Conservation (phyloP, 2,888 invertebrate species). For the Rapana venosa region DNA sequence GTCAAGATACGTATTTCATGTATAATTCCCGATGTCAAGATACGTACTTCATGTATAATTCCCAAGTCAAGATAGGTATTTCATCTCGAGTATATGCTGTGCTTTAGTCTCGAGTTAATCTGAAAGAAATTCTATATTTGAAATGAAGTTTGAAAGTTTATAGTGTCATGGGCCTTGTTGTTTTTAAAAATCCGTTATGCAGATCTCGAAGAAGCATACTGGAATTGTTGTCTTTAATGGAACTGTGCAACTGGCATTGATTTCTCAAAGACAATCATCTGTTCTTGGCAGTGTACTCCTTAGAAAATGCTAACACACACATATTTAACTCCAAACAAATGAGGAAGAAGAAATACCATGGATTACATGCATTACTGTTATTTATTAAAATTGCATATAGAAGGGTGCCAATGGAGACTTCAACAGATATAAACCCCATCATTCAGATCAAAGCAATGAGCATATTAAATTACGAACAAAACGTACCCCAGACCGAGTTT, state of each 20-base stretch:
- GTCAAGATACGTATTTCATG: no score
- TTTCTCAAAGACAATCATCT: background rate
- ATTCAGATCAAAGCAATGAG: background rate
- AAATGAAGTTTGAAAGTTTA: background rate
- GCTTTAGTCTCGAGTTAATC: background rate
- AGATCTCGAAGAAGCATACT: no score
- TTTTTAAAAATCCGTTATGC: background rate
- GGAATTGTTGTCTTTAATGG: background rate
- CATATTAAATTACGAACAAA: background rate
- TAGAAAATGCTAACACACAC: background rate
- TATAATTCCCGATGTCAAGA: no score
- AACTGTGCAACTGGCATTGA: background rate
- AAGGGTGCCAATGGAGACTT: no score
- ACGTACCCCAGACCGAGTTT: constrained; percentile 8
- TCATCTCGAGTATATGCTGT: background rate
- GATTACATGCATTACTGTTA: no score
- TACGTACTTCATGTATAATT: no score
- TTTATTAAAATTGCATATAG: no score
- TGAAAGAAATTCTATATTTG: background rate
- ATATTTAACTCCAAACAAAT: background rate
- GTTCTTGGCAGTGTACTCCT: constrained; percentile 27
- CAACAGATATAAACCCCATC: no score
- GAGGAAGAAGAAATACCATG: no score
- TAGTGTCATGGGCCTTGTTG: background rate
- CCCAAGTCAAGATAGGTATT: no score